Evolutionary conservation across 2,113 vertebrate species (phyloP).

Genomic region (Oostethus manadensis): DNA sequence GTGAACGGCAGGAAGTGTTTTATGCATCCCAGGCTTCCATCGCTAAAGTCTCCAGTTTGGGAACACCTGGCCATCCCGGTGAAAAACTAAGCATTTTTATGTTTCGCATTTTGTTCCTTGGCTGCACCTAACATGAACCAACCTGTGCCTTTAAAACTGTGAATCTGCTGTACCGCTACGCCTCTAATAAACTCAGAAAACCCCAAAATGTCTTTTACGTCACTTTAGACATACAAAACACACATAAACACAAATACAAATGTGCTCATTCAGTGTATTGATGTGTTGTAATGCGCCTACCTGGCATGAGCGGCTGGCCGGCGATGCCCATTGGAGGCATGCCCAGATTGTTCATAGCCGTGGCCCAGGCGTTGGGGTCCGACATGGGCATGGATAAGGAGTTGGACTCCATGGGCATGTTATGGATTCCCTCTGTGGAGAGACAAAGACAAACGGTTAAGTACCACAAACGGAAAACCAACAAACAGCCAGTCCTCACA

Average conservation of each 20-base stretch:
- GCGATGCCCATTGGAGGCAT: constrained; percentile 89
- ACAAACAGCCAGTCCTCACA: neutral
- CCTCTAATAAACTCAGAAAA: too few species aligned
- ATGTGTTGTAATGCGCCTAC: constrained; percentile 56
- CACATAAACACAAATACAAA: neutral
- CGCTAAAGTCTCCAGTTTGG: too few species aligned
- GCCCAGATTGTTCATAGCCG: constrained; percentile 96
- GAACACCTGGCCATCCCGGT: too few species aligned
- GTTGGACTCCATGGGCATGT: constrained; percentile 82
- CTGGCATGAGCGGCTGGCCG: constrained; percentile 85
- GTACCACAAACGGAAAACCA: neutral
- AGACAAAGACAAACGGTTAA: constrained; percentile 6
- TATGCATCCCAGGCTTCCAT: too few species aligned
- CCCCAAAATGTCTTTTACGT: too few species aligned
- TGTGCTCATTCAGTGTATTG: neutral
- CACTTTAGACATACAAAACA: neutral
- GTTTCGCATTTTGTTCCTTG: too few species aligned
- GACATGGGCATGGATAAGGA: constrained; percentile 87
- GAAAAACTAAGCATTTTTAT: too few species aligned
- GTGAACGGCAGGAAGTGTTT: too few species aligned
- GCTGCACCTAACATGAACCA: too few species aligned
- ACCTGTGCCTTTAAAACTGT: too few species aligned
- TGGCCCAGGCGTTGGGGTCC: constrained; percentile 87
- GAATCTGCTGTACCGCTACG: too few species aligned
- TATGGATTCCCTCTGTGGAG: constrained; percentile 77